These are phyloP conservation scores for Spondyliosoma cantharus DNA, from an alignment of 2,797 vertebrate species.

Conservation along the genomic window DNA sequence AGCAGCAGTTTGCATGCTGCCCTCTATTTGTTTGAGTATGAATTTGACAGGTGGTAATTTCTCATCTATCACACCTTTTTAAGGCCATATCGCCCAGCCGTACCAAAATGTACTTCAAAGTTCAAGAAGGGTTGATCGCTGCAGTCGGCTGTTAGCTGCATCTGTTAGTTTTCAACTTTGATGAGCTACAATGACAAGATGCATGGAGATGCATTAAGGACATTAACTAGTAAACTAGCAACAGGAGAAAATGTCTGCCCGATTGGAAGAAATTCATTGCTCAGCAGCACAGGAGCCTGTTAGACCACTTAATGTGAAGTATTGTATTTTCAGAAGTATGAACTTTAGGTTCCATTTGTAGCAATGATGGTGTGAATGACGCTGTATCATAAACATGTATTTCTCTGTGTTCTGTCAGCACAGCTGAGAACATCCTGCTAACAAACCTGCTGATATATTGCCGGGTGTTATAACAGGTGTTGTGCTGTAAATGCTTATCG, in stretches of 20 bases:
- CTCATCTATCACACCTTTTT: no score
- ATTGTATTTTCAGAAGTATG: not conserved
- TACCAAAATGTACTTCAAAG: not conserved
- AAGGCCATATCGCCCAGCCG: no score
- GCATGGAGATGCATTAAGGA: not conserved
- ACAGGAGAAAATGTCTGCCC: no score
- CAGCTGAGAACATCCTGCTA: not conserved
- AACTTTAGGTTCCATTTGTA: not conserved
- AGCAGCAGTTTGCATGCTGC: no score
- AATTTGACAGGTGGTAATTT: no score
- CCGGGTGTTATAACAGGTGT: conserved; percentile 5
- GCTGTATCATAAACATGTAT: not conserved
- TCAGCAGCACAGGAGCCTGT: not conserved
- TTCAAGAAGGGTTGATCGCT: not conserved
- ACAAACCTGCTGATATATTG: not conserved
- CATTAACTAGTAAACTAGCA: no score
- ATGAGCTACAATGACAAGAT: not conserved
- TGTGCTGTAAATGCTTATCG: not conserved
- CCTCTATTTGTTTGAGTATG: no score
- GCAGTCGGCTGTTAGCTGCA: no score
- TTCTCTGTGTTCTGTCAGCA: conserved; percentile 7
- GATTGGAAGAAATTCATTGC: no score
- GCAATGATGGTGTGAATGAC: conserved; percentile 3
- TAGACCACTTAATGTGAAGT: not conserved
- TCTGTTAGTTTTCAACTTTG: not conserved